A percentile compares a stretch with the other conserved stretches of the same genome.
These are phyloP conservation scores for Drymonia ruficornis DNA, from an alignment of 2,888 invertebrate genomes.

Conservation along the genomic window DNA sequence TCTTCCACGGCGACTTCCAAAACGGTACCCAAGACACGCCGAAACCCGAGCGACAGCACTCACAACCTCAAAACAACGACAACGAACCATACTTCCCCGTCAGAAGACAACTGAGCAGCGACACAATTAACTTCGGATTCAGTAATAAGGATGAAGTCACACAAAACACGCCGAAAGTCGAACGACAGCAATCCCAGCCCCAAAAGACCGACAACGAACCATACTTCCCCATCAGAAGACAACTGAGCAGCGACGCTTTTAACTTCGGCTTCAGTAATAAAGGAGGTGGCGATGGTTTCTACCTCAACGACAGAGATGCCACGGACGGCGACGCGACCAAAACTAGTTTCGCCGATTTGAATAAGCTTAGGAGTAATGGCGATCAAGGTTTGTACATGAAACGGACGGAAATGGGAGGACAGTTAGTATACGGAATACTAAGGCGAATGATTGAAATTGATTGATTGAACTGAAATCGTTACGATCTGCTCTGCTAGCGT, in stretches of 20 bases:
- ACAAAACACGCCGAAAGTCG: conserved; percentile 67
- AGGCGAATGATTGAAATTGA: background rate
- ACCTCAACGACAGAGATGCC: conserved; percentile 77
- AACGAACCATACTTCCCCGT: conserved; percentile 60
- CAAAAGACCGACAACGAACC: conserved; percentile 43
- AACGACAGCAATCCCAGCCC: conserved; percentile 86
- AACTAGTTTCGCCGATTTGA: conserved; percentile 90
- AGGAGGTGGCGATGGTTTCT: conserved; percentile 78
- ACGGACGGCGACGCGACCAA: conserved; percentile 85
- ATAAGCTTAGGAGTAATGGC: conserved; percentile 81
- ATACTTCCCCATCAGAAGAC: conserved; percentile 73
- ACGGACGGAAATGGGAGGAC: conserved; percentile 34
- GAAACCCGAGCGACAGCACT: conserved; percentile 85
- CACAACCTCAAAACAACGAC: conserved; percentile 68
- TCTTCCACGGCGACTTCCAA: conserved; percentile 86
- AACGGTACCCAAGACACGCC: conserved; percentile 64
- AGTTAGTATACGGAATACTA: background rate
- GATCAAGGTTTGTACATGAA: conserved; percentile 70
- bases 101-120: conserved; percentile 86
- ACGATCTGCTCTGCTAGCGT: background rate
- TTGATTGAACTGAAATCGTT: too few species aligned
- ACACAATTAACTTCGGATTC: conserved; percentile 70
- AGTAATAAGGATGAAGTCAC: conserved; percentile 58
- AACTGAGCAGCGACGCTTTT: conserved; percentile 86
- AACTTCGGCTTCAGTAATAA: conserved; percentile 60